phyloP scores from a whole-genome alignment of 2,113 vertebrate genomes.

The Phyllopteryx taeniolatus region DNA sequence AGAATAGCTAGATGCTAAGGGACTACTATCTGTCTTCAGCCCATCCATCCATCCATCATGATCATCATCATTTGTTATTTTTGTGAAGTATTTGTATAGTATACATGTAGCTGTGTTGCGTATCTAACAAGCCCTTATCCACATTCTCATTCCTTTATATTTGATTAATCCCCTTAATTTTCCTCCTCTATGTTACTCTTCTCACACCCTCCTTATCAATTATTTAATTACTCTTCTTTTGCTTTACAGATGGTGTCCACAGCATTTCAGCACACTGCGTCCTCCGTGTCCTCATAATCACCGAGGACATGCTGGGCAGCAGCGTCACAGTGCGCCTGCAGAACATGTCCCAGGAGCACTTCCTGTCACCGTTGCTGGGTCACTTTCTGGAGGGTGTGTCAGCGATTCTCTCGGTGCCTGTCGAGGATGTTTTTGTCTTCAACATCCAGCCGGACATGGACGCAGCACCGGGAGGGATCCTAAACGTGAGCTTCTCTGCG shows the following conservation, averaged over 20 bases:
- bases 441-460: slow-evolving; percentile 96
- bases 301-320: slow-evolving; percentile 94
- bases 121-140: not conserved
- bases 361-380: slow-evolving; percentile 87
- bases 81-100: not conserved
- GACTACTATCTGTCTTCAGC: too few species aligned
- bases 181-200: not conserved
- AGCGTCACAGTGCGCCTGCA: slow-evolving; percentile 95
- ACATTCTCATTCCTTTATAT: not conserved
- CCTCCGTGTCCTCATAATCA: slow-evolving; percentile 93
- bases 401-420: slow-evolving; percentile 84
- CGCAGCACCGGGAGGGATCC: slow-evolving; percentile 79
- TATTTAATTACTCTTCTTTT: not conserved
- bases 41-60: too few species aligned
- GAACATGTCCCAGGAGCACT: slow-evolving; percentile 98
- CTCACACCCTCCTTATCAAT: not conserved
- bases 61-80: not conserved
- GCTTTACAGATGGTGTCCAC: slow-evolving; percentile 85
- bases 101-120: not conserved
- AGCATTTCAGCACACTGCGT: slow-evolving; percentile 91
- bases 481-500: slow-evolving; percentile 94
- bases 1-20: too few species aligned
- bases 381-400: slow-evolving; percentile 94
- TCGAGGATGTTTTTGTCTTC: slow-evolving; percentile 95
- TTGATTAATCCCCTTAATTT: not conserved